Evolutionary conservation across 2,113 vertebrate genomes (phyloP).

Genomic region (Myrmecobius fasciatus): DNA sequence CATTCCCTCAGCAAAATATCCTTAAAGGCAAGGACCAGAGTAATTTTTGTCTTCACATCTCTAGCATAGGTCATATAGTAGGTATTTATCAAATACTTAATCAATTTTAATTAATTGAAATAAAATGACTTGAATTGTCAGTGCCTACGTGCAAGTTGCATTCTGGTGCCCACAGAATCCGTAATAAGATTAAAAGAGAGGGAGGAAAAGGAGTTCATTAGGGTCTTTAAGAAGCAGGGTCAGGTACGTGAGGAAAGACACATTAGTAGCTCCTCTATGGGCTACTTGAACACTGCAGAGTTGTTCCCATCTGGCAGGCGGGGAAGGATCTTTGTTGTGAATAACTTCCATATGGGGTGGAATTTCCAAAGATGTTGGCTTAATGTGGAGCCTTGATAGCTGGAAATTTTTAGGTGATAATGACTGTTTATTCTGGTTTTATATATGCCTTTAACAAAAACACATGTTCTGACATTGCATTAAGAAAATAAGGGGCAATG

Average conservation of each 20-base stretch:
- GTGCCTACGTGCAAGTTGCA: neutral
- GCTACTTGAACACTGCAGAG: slow-evolving; percentile 1
- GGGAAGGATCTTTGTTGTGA: neutral
- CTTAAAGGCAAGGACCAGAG: neutral
- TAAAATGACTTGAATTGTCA: neutral
- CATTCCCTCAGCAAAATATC: neutral
- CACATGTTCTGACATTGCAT: neutral
- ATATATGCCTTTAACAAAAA: neutral
- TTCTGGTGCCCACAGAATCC: neutral
- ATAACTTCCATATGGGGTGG: neutral
- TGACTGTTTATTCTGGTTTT: slow-evolving; percentile 6
- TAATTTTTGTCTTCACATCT: neutral
- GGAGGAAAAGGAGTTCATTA: neutral
- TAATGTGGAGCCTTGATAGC: slow-evolving; percentile 1
- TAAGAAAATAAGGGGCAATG: neutral
- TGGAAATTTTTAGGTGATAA: neutral
- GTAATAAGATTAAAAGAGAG: neutral
- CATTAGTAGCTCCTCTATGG: neutral
- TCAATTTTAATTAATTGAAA: neutral
- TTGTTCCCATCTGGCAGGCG: neutral
- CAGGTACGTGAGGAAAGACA: neutral
- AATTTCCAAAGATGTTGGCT: slow-evolving; percentile 2
- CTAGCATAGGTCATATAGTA: neutral
- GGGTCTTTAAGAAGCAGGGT: neutral
- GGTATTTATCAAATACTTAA: neutral